phyloP scores from a whole-genome alignment of 2,113 vertebrate species.

The Phylloscopus trochiloides region DNA sequence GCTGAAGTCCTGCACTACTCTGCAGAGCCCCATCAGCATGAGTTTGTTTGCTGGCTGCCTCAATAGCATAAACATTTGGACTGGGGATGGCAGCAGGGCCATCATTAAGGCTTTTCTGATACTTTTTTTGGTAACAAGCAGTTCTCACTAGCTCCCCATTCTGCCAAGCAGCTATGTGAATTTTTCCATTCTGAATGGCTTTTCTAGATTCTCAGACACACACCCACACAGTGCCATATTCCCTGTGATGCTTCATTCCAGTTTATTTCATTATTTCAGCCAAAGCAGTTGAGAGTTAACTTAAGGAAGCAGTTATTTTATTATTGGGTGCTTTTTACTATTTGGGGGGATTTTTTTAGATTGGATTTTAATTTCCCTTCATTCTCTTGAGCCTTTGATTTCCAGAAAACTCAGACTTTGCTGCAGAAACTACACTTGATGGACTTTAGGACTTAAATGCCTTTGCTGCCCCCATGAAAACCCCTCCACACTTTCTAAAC shows the following conservation, averaged over 20 bases:
- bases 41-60: background rate
- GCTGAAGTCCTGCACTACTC: background rate
- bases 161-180: background rate
- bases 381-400: background rate
- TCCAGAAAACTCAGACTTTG: background rate
- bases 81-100: background rate
- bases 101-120: background rate
- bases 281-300: background rate
- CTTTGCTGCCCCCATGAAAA: background rate
- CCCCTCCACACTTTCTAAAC: background rate
- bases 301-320: background rate
- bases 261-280: background rate
- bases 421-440: background rate
- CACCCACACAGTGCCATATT: background rate
- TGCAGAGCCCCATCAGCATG: background rate
- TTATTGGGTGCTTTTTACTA: background rate
- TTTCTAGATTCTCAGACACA: background rate
- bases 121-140: background rate
- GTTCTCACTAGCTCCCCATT: background rate
- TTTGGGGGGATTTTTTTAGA: background rate
- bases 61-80: rapidly evolving
- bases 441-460: background rate
- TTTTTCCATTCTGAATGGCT: background rate
- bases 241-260: background rate
- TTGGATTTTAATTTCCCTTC: background rate